A percentile compares a stretch with the other conserved stretches of the same genome.
Evolutionary conservation across 2,888 invertebrate species (phyloP).

Genomic region (Synergus itoensis): DNA sequence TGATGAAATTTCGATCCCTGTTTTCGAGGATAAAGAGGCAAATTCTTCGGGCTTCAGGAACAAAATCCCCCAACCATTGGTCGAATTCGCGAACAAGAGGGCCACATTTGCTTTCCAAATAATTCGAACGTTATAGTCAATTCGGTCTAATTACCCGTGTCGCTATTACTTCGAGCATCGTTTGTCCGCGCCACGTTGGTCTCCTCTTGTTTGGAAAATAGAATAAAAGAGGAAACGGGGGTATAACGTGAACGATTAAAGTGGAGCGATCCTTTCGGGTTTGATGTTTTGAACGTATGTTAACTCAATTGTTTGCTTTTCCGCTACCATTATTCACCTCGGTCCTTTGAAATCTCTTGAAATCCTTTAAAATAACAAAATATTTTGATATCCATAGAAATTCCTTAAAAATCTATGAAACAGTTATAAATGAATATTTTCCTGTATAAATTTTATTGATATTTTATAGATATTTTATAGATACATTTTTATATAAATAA

Average conservation of each 20-base stretch:
- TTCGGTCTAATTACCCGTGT: constrained; percentile 64
- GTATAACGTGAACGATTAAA: constrained; percentile 40
- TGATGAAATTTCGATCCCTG: not conserved
- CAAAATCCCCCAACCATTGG: constrained; percentile 6
- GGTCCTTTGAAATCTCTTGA: not conserved
- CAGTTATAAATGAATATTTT: too few relatives aligned
- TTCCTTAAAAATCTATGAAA: too few relatives aligned
- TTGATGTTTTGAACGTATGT: constrained; percentile 26
- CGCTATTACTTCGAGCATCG: constrained; percentile 61
- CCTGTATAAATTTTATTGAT: too few relatives aligned
- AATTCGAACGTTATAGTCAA: constrained; percentile 61
- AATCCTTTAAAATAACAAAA: too few relatives aligned
- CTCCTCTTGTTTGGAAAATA: constrained; percentile 52
- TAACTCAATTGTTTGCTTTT: not conserved
- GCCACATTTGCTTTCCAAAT: constrained; percentile 63
- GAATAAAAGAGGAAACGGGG: constrained; percentile 53
- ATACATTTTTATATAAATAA: too few relatives aligned
- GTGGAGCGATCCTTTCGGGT: constrained; percentile 20
- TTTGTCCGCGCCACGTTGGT: constrained; percentile 55
- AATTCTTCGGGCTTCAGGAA: not conserved
- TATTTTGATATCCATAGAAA: too few relatives aligned
- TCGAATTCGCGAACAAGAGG: constrained; percentile 35
- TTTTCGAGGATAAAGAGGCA: not conserved
- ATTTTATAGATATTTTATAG: too few relatives aligned
- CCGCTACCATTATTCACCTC: not conserved